Evolutionary conservation across 2,888 invertebrate genomes (phyloP).

Genomic region (Lithophane leautieri): DNA sequence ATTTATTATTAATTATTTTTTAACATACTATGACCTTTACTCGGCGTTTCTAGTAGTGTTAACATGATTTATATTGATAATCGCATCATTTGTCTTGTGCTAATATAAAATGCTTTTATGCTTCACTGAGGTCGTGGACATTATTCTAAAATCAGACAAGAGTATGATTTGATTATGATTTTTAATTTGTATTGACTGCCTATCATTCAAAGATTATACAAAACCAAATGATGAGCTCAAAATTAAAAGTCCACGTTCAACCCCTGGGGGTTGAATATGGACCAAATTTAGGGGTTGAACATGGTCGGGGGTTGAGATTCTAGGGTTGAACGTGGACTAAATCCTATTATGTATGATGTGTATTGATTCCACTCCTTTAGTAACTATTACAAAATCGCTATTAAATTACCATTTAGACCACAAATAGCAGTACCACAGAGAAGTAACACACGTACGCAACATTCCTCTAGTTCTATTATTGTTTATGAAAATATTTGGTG

Average conservation of each 20-base stretch:
- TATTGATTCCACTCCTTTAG: not conserved
- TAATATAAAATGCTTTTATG: not conserved
- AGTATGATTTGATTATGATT: conserved; percentile 13
- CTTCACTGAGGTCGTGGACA: conserved; percentile 35
- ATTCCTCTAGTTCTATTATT: conserved; percentile 65
- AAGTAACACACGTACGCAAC: conserved; percentile 49
- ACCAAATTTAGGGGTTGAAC: too few relatives aligned
- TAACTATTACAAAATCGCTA: not conserved
- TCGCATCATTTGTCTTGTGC: conserved; percentile 40
- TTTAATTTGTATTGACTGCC: conserved; percentile 4
- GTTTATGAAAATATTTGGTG: conserved; percentile 61
- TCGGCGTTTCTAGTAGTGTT: conserved; percentile 28
- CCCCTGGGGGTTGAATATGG: too few relatives aligned
- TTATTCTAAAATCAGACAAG: conserved; percentile 20
- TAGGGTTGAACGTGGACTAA: too few relatives aligned
- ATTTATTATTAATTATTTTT: conserved; percentile 48
- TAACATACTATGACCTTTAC: conserved; percentile 29
- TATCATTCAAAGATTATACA: not conserved
- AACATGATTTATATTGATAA: conserved; percentile 50
- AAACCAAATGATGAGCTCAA: not conserved
- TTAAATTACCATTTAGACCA: conserved; percentile 25
- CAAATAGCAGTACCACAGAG: conserved; percentile 18
- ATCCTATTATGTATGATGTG: too few relatives aligned
- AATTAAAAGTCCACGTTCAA: too few relatives aligned
- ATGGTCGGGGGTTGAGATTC: too few relatives aligned